Conservation (phyloP, 2,797 vertebrate genomes). For the Gymnoscopelus braueri region DNA sequence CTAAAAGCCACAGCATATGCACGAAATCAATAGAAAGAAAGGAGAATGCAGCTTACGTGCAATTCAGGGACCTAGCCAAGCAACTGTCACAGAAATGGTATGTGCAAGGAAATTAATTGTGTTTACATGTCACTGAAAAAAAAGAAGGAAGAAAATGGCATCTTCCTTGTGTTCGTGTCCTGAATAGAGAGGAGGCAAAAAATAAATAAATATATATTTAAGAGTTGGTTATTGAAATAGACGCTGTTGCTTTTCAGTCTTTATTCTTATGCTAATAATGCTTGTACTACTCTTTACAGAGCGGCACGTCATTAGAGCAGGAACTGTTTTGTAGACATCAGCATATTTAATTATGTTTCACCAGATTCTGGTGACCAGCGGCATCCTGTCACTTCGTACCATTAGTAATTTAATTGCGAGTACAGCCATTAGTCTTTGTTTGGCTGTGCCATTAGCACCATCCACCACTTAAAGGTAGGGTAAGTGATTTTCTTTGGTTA, state of each 20-base stretch:
- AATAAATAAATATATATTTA: not conserved
- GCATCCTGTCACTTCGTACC: slow-evolving; percentile 15
- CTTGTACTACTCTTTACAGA: slow-evolving; percentile 25
- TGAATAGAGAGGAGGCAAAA: not conserved
- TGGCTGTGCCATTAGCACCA: slow-evolving; percentile 46
- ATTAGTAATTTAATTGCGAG: slow-evolving; percentile 35
- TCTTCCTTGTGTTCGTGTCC: slow-evolving; percentile 4
- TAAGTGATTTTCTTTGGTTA: no score
- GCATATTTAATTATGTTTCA: slow-evolving; percentile 48
- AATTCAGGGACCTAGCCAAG: slow-evolving; percentile 17
- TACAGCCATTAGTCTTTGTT: slow-evolving; percentile 48
- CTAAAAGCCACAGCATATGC: slow-evolving; percentile 19
- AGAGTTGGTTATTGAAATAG: not conserved
- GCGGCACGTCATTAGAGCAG: slow-evolving; percentile 25
- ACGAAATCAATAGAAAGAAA: slow-evolving; percentile 30
- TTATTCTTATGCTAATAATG: slow-evolving; percentile 10
- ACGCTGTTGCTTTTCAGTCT: not conserved
- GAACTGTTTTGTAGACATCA: slow-evolving; percentile 42
- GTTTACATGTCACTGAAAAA: not conserved
- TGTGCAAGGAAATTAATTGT: slow-evolving; percentile 26
- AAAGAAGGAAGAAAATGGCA: not conserved
- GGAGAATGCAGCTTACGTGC: slow-evolving; percentile 23
- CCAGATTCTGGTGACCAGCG: slow-evolving; percentile 37
- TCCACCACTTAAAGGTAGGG: slow-evolving; percentile 31
- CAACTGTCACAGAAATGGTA: slow-evolving; percentile 29